phyloP scores from a whole-genome alignment of 2,113 vertebrate genomes.

The Corynorhinus townsendii region DNA sequence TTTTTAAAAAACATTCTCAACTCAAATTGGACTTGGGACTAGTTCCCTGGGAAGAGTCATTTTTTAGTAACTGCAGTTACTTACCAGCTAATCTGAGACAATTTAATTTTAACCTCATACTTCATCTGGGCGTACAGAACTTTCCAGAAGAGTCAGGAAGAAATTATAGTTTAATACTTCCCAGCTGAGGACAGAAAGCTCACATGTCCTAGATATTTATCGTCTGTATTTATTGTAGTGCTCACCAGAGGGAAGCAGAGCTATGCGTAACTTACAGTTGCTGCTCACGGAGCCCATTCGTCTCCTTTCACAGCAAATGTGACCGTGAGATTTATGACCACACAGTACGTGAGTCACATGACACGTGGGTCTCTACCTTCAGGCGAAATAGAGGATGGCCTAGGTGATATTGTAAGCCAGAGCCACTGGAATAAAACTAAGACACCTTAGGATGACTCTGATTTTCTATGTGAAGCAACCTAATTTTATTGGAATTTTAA shows the following conservation, averaged over 20 bases:
- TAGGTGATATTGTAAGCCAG: background rate
- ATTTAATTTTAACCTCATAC: background rate
- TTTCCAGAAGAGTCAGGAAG: slow-evolving; percentile 8
- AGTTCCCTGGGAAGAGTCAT: background rate
- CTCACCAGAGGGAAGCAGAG: slow-evolving; percentile 32
- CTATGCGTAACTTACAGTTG: background rate
- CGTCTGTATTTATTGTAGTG: background rate
- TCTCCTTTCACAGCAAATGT: background rate
- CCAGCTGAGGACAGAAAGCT: background rate
- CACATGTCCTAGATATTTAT: background rate
- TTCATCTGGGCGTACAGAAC: background rate
- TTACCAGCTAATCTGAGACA: background rate
- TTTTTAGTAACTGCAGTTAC: background rate
- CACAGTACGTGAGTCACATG: background rate
- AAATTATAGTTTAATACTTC: background rate
- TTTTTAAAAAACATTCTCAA: background rate
- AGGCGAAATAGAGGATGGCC: background rate
- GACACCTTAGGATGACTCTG: background rate
- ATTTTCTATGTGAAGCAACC: background rate
- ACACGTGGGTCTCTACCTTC: background rate
- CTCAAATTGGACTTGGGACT: background rate
- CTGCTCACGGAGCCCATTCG: background rate
- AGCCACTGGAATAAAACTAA: background rate
- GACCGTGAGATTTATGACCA: background rate
- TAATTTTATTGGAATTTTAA: background rate